Evolutionary conservation across 1,140 invertebrate genomes (phyloP).

Genomic region (Phymorhynchus buccinoides): DNA sequence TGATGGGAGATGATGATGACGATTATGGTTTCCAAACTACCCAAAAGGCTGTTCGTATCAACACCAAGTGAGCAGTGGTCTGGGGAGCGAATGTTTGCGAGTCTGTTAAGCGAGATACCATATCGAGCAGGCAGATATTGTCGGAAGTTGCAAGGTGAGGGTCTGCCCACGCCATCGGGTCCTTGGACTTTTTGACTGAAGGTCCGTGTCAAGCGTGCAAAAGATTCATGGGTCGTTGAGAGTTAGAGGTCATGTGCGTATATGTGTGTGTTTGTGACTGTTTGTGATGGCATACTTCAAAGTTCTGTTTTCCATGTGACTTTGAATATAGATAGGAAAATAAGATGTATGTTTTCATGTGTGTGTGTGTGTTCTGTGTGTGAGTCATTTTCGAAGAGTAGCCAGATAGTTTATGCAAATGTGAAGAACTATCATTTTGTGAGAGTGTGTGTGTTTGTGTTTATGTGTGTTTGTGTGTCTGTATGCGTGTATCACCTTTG

Average conservation of each 20-base stretch:
- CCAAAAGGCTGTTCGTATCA: conserved; percentile 79
- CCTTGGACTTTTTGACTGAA: conserved; percentile 67
- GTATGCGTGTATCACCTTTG: not conserved
- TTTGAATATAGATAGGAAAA: too few relatives aligned
- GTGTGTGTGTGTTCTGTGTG: not conserved
- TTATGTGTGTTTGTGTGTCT: not conserved
- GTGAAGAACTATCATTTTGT: too few relatives aligned
- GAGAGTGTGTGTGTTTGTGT: not conserved
- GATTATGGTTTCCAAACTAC: too few relatives aligned
- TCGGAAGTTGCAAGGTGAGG: conserved; percentile 68
- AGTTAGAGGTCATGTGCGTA: too few relatives aligned
- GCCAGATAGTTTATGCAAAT: too few relatives aligned
- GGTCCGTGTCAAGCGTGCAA: conserved; percentile 52
- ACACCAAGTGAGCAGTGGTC: conserved; percentile 75
- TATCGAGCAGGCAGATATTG: conserved; percentile 60
- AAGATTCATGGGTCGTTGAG: too few relatives aligned
- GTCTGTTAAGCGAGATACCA: conserved; percentile 55
- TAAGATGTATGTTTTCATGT: not conserved
- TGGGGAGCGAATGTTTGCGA: conserved; percentile 96
- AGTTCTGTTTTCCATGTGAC: not conserved
- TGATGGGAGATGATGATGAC: too few relatives aligned
- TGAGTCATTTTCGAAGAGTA: too few relatives aligned
- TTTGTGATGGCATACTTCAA: not conserved
- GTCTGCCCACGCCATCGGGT: conserved; percentile 64
- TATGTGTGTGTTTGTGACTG: too few relatives aligned